phyloP scores from a whole-genome alignment of 2,113 vertebrate species.

The Microcebus murinus region DNA sequence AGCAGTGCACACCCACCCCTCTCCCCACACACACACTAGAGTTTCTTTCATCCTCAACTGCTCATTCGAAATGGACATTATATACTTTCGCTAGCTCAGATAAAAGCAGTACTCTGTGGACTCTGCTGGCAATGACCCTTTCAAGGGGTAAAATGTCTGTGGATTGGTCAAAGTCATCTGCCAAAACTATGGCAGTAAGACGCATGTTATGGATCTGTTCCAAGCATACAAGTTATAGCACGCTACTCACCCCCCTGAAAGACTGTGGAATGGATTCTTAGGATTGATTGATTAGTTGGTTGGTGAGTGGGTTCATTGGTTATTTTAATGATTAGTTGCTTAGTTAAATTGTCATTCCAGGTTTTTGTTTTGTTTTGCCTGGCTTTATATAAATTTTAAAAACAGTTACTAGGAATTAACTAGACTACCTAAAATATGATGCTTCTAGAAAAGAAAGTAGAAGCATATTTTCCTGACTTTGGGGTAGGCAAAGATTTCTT shows the following conservation, averaged over 20 bases:
- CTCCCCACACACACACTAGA: neutral
- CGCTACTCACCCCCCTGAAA: neutral
- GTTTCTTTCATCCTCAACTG: neutral
- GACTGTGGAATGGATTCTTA: neutral
- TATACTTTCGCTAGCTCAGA: neutral
- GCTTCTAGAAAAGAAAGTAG: no score
- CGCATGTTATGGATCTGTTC: neutral
- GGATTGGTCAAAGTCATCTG: neutral
- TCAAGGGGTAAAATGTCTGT: neutral
- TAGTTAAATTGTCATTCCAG: neutral
- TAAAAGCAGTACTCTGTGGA: neutral
- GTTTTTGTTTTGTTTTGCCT: no score
- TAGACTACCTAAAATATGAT: no score
- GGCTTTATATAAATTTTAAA: no score
- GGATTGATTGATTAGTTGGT: neutral
- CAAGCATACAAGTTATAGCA: neutral
- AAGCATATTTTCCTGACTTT: no score
- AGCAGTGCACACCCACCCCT: accelerated
- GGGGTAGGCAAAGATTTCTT: no score
- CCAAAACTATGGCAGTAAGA: neutral
- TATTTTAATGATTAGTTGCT: neutral
- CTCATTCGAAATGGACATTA: neutral
- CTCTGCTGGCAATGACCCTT: neutral
- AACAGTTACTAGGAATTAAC: no score
- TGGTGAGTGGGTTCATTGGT: neutral